A percentile compares a stretch with the other conserved stretches of the same genome.
Evolutionary conservation across 2,797 vertebrate genomes (phyloP).

Genomic region (Orientallactaga sibirica): DNA sequence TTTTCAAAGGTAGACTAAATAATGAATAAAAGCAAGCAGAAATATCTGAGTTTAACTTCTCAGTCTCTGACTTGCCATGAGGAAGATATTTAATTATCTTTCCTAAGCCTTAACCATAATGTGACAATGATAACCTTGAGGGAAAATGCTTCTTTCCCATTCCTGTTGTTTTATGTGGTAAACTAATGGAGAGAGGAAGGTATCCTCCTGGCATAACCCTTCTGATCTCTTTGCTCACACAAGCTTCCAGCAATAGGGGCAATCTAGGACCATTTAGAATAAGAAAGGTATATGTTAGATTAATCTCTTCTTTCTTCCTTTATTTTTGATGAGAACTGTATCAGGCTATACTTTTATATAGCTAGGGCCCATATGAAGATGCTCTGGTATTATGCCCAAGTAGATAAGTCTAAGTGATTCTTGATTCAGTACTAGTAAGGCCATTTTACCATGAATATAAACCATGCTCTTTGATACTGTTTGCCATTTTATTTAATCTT

Average conservation of each 20-base stretch:
- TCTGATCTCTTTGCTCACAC: neutral
- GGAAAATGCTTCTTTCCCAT: neutral
- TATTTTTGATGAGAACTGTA: neutral
- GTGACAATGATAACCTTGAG: neutral
- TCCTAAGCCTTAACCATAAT: neutral
- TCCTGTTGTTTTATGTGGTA: neutral
- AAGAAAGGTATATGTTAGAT: neutral
- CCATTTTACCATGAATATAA: neutral
- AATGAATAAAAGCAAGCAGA: neutral
- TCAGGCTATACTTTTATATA: neutral
- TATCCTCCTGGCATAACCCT: neutral
- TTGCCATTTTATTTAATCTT: neutral
- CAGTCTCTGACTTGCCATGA: neutral
- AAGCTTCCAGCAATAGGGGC: neutral
- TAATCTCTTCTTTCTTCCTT: neutral
- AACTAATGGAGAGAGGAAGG: neutral
- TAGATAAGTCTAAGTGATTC: neutral
- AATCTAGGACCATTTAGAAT: neutral
- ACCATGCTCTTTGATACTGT: neutral
- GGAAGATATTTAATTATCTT: neutral
- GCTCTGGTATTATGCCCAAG: neutral
- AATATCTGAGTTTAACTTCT: neutral
- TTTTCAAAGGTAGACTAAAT: conserved; percentile 14
- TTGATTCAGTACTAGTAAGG: neutral
- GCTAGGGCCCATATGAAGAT: neutral